Evolutionary conservation across 2,888 invertebrate genomes (phyloP).

Genomic region (Protophormia terraenovae): DNA sequence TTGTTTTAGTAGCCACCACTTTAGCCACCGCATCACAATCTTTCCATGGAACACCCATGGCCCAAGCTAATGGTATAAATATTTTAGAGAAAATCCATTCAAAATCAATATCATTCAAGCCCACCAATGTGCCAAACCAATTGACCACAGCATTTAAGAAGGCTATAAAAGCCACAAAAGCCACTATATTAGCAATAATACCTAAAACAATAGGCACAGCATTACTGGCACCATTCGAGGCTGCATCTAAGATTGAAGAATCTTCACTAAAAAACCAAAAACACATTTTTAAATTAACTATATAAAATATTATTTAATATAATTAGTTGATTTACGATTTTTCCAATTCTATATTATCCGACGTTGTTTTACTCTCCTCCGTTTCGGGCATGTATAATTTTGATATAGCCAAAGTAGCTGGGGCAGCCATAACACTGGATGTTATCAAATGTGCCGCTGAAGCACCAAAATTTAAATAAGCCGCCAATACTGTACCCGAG

Average conservation of each 20-base stretch:
- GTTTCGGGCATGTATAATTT: slow-evolving; percentile 97
- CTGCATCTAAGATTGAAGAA: slow-evolving; percentile 93
- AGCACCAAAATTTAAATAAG: slow-evolving; percentile 95
- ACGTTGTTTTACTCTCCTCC: slow-evolving; percentile 88
- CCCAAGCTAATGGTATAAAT: slow-evolving; percentile 94
- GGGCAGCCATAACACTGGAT: slow-evolving; percentile 97
- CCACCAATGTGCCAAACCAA: slow-evolving; percentile 91
- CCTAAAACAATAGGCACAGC: slow-evolving; percentile 91
- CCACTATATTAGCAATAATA: slow-evolving; percentile 95
- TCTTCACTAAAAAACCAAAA: slow-evolving; percentile 85
- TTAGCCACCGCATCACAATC: slow-evolving; percentile 89
- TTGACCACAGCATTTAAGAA: slow-evolving; percentile 91
- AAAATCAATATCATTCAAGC: slow-evolving; percentile 84
- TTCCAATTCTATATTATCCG: slow-evolving; percentile 88
- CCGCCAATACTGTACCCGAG: slow-evolving; percentile 95
- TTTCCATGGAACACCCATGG: slow-evolving; percentile 88
- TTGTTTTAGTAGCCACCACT: slow-evolving; percentile 93
- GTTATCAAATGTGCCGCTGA: slow-evolving; percentile 93
- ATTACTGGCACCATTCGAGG: slow-evolving; percentile 92
- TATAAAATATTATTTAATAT: background rate
- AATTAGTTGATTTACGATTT: slow-evolving; percentile 85
- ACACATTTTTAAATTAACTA: too few species aligned
- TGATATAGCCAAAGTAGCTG: slow-evolving; percentile 93
- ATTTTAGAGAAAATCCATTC: slow-evolving; percentile 92
- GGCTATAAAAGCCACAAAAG: slow-evolving; percentile 93